These are phyloP conservation scores for Neoaliturus tenellus DNA, from an alignment of 2,888 invertebrate species.

Conservation along the genomic window DNA sequence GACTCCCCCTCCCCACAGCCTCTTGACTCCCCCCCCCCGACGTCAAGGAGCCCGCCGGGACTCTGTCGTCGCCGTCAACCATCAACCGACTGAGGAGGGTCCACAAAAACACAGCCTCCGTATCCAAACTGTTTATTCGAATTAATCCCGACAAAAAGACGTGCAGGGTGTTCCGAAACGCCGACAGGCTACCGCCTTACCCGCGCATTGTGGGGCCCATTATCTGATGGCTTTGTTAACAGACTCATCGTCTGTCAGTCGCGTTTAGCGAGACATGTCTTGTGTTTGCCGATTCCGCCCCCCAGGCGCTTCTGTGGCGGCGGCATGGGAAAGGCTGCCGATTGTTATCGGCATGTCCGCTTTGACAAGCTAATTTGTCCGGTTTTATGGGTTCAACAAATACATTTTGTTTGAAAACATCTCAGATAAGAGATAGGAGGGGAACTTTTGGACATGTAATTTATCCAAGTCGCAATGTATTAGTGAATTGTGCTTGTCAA, in stretches of 20 bases:
- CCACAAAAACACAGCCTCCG: constrained; percentile 43
- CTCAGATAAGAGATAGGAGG: too few species aligned
- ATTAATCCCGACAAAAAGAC: constrained; percentile 55
- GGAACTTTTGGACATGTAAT: too few species aligned
- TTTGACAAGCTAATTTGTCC: not conserved
- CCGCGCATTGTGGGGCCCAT: constrained; percentile 20
- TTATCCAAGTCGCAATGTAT: too few species aligned
- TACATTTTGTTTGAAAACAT: too few species aligned
- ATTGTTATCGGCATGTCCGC: not conserved
- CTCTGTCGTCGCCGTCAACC: not conserved
- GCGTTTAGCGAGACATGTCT: not conserved
- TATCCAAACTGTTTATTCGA: constrained; percentile 61
- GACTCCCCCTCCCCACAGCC: not conserved
- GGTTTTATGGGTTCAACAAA: too few species aligned
- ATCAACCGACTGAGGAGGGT: not conserved
- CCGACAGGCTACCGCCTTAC: constrained; percentile 39
- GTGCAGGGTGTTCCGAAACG: not conserved
- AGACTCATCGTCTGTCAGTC: constrained; percentile 18
- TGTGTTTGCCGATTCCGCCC: constrained; percentile 5
- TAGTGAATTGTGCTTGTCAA: too few species aligned
- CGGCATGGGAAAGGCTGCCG: not conserved
- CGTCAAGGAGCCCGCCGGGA: not conserved
- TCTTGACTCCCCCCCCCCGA: not conserved
- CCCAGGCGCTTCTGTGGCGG: not conserved
- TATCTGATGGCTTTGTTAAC: constrained; percentile 28